Evolutionary conservation across 2,113 vertebrate genomes (phyloP).

Genomic region (Nerophis ophidion): DNA sequence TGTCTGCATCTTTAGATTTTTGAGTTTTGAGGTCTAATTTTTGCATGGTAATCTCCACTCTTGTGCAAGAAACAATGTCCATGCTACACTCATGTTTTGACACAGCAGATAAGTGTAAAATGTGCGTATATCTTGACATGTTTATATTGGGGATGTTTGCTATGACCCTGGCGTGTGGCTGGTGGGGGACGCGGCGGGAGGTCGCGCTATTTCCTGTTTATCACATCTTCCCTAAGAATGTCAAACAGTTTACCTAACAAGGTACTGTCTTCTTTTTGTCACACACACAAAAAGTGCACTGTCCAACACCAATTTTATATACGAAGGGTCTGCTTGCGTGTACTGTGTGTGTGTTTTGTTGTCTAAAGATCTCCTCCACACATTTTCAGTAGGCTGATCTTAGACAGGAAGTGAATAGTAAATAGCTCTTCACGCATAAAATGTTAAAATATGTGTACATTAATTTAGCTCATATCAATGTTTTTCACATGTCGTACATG

Average conservation of each 20-base stretch:
- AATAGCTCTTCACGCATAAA: background rate
- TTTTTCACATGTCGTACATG: no score
- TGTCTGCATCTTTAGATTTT: background rate
- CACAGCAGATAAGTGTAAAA: conserved; percentile 57
- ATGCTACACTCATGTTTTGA: conserved; percentile 49
- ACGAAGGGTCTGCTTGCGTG: background rate
- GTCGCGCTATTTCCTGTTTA: conserved; percentile 67
- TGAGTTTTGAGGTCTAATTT: conserved; percentile 3
- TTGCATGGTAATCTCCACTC: conserved; percentile 30
- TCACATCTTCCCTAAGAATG: conserved; percentile 58
- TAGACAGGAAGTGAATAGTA: conserved; percentile 27
- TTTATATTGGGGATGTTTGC: conserved; percentile 62
- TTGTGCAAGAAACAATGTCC: conserved; percentile 28
- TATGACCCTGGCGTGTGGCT: conserved; percentile 61
- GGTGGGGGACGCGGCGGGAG: conserved; percentile 52
- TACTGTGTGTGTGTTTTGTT: background rate
- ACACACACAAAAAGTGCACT: conserved; percentile 11
- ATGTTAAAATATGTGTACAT: background rate
- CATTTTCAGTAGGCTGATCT: conserved; percentile 16
- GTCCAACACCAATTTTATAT: conserved; percentile 7
- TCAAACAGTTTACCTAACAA: conserved; percentile 73
- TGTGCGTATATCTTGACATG: conserved; percentile 49
- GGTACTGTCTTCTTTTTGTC: conserved; percentile 55
- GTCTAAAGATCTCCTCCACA: background rate
- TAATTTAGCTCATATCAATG: no score